Base-by-base conservation (phyloP, 2,113 vertebrate genomes). In the Orthonyx spaldingii region DNA sequence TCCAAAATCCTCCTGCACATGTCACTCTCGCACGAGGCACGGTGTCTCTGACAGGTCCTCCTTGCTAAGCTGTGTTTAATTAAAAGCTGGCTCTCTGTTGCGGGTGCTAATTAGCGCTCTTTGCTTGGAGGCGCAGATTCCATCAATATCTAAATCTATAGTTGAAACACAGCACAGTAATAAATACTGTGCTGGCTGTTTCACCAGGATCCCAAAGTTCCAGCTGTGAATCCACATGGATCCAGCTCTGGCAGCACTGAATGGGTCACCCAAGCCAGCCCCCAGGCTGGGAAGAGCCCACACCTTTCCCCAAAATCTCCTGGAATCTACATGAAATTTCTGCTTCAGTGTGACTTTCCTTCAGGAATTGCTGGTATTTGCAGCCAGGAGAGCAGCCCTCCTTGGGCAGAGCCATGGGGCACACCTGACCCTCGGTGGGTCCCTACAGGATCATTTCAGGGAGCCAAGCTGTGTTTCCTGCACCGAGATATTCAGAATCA, bases 31-130 rank as follows among this genome's bases (percentile, higher is more conserved):
- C 42, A 5, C 33, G 5, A 49, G 77, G 84, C 76, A n/a, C 3
- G 0, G 7, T 70, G 72, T 60, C 88, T 66, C 10, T 16, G 37
- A 9, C 68, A 50, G 69, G 47, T 71, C 56, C 72, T 65, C 19
- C 83, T 90, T 2, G 0, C 52, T 80, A 92, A 90, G 94, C 83
- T 87, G 72, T 89, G 7, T 93, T 96, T 96, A 95, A 96, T 96
- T 96, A 96, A 94, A 93, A 88, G 83, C 93, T 81, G 76, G 92
- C 83, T 89, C 72, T 86, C 89, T 90, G 88, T 94, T 87, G 76
- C 16, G 1, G 44, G 56, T 77, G 84, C 90, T 96, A 96, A 96
- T 97, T 96, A 96, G 80, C 10, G 1, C 76, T 89, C 88, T 61
- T 79, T 86, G 85, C 90, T 96, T n/a, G 79, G 68, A 81, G 92